Conservation (phyloP, 2,888 invertebrate genomes). For the Frankliniella intonsa region DNA sequence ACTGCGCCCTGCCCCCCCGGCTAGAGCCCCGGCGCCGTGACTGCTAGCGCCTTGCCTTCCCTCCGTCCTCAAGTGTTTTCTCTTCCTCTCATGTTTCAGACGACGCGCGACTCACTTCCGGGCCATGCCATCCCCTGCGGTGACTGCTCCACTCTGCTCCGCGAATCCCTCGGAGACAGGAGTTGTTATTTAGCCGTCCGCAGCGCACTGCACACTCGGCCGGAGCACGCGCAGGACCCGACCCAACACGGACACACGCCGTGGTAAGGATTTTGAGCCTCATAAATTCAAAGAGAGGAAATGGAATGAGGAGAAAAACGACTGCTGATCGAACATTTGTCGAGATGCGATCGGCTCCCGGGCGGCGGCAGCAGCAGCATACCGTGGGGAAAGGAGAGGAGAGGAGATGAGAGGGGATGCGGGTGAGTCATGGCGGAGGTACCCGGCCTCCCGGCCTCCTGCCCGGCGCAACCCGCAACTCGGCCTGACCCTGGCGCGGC, state of each 20-base stretch:
- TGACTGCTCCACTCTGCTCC: no score
- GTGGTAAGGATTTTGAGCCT: neutral
- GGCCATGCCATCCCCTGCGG: no score
- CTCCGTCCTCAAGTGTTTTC: neutral
- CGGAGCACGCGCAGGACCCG: no score
- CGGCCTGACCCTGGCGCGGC: neutral
- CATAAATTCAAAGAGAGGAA: neutral
- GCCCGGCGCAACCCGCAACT: neutral
- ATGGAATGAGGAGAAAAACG: neutral
- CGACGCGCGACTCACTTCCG: neutral
- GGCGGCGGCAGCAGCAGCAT: no score
- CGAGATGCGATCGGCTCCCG: slow-evolving; percentile 4
- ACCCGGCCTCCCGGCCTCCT: neutral
- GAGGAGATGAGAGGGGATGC: neutral
- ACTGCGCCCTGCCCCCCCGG: no score
- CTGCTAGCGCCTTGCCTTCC: no score
- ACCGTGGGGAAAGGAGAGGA: no score
- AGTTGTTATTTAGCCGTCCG: no score
- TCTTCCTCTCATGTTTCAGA: neutral
- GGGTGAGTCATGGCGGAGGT: neutral
- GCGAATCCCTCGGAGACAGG: no score
- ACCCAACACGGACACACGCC: neutral
- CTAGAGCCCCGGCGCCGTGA: no score
- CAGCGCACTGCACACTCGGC: no score
- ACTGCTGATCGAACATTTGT: neutral